Evolutionary conservation across 2,797 vertebrate species (phyloP).

Genomic region (Hippopotamyrus pictus): DNA sequence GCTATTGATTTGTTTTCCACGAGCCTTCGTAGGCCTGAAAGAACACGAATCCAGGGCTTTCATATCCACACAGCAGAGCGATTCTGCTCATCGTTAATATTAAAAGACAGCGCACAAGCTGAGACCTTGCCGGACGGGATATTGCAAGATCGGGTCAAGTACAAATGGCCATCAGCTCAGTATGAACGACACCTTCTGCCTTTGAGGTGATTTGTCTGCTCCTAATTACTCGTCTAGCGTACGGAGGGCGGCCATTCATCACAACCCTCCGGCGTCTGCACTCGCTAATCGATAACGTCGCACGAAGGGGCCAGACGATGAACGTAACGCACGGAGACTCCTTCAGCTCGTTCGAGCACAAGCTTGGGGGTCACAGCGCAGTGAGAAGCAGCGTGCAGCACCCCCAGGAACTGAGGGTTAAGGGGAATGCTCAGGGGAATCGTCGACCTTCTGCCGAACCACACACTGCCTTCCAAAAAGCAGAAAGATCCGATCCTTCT

Average conservation of each 20-base stretch:
- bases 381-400: neutral
- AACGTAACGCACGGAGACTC: neutral
- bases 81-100: neutral
- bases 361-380: neutral
- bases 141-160: neutral
- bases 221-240: constrained; percentile 22
- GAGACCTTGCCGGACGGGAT: neutral
- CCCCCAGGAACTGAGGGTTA: neutral
- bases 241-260: constrained; percentile 23
- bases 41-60: neutral
- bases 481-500: neutral
- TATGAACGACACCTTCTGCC: neutral
- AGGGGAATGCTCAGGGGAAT: neutral
- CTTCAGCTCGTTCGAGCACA: constrained; percentile 9
- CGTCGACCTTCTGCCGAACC: neutral
- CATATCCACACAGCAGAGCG: neutral
- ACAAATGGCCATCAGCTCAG: neutral
- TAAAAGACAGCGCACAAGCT: neutral
- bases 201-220: neutral
- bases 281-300: constrained; percentile 9
- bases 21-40: neutral
- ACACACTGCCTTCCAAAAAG: neutral
- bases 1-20: neutral
- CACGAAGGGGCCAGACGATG: constrained; percentile 9
- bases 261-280: constrained; percentile 14